Evolutionary conservation across 2,113 vertebrate species (phyloP), one percentile per base, ranked within the genome.

Genomic region (Melanotaenia duboulayi): DNA sequence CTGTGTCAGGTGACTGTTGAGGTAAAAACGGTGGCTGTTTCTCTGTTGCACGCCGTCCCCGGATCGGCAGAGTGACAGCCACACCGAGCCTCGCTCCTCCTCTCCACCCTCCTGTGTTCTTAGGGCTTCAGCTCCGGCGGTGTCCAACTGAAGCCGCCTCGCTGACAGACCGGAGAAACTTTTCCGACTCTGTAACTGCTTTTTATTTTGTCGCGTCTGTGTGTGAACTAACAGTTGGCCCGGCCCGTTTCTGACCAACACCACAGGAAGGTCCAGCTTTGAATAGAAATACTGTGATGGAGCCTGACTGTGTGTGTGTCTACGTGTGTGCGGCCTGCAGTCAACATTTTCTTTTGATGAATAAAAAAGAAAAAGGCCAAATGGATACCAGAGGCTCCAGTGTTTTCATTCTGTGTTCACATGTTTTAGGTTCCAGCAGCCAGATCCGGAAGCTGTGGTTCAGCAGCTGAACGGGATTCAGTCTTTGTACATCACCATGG

Each of bases 291-390:
- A 80, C 89, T 91, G 86, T 89, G 85, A 80, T 57, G 81, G 72
- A 71, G 68, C 67, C 74, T 39, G 54, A 49, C 39, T 42, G 28
- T 60, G 70, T 82, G 76, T 72, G 46, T 65, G 52, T 35, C 2
- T 58, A 35, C 40, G 54, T 74, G 78, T 75, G 70, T 69, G 46
- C 46, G 48, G 65, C 68, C 68, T 14, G 32, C 79, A 65, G 88
- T 70, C 76, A 39, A 82, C 75, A 58, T 85, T 35, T 86, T 86
- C 74, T 88, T 91, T 92, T 91, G 90, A 91, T 91, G 81, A 91
- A 89, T 92, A 90, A 91, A 92, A 90, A 92, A 92, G 90, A 92
- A 90, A 92, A 93, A 87, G 73, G 80, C 77, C 80, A 80, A 89
- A 90, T 84, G 81, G 82, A 84, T 84, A 71, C 55, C 14, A 0